Percentiles rank a stretch among this genome's conserved stretches.
Evolutionary conservation across 1,140 invertebrate genomes (phyloP).

Genomic region (Apis laboriosa): DNA sequence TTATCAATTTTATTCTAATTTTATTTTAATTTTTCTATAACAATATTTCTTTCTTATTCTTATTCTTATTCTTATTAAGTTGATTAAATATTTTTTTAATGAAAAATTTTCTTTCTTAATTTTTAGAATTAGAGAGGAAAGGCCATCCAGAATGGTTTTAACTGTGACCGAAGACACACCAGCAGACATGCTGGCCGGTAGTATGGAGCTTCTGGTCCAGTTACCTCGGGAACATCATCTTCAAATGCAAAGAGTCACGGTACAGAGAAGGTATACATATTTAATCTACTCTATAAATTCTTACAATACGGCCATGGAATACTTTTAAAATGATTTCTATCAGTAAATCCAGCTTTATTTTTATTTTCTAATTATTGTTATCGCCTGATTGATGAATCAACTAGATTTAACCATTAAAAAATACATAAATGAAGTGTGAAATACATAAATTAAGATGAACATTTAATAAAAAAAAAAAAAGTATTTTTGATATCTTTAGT

Average conservation of each 20-base stretch:
- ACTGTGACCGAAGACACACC: slow-evolving; percentile 88
- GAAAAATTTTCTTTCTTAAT: neutral
- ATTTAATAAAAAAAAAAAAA: too few relatives aligned
- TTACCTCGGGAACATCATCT: slow-evolving; percentile 85
- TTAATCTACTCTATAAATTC: too few relatives aligned
- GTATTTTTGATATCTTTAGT: too few relatives aligned
- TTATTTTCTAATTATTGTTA: too few relatives aligned
- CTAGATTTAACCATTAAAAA: too few relatives aligned
- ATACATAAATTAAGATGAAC: too few relatives aligned
- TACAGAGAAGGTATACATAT: slow-evolving; percentile 85
- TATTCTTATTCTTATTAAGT: neutral
- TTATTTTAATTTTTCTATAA: neutral
- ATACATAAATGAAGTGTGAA: too few relatives aligned
- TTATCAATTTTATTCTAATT: too few relatives aligned
- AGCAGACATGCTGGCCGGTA: slow-evolving; percentile 88
- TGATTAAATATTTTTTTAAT: neutral
- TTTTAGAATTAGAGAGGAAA: slow-evolving; percentile 75
- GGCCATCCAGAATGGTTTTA: slow-evolving; percentile 80
- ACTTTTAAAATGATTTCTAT: too few relatives aligned
- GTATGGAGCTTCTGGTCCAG: slow-evolving; percentile 87
- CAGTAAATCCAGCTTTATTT: too few relatives aligned
- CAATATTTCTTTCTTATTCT: neutral
- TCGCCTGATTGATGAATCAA: too few relatives aligned
- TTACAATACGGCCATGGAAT: too few relatives aligned
- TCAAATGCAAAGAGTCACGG: slow-evolving; percentile 82